Conservation (phyloP, 2,113 vertebrate genomes). For the Cettia cetti region DNA sequence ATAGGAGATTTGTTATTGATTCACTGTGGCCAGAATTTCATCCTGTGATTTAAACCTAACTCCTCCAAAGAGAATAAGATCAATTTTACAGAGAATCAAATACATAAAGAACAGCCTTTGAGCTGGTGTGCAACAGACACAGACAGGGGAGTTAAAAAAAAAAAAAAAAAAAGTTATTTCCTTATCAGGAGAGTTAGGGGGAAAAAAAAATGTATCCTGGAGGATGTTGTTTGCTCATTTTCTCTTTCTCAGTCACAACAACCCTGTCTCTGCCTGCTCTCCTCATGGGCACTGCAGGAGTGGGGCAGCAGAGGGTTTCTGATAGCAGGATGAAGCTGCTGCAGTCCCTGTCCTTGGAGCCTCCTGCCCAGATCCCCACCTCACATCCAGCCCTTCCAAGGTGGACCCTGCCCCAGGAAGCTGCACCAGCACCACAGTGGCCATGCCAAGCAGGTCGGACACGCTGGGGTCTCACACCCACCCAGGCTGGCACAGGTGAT, state of each 20-base stretch:
- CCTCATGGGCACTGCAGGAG: fast-evolving
- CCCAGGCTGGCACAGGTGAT: neutral
- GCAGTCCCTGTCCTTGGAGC: neutral
- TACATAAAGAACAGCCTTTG: conserved; percentile 58
- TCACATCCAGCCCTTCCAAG: neutral
- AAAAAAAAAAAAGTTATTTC: neutral
- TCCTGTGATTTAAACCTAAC: conserved; percentile 61
- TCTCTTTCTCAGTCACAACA: conserved; percentile 37
- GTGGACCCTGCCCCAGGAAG: fast-evolving
- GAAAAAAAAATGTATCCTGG: neutral
- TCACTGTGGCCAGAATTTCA: conserved; percentile 48
- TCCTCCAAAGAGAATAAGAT: conserved; percentile 66
- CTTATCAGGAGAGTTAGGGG: neutral
- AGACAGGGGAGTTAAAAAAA: neutral
- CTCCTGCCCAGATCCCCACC: no score
- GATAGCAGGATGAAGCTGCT: neutral
- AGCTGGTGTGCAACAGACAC: neutral
- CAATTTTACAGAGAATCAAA: conserved; percentile 62
- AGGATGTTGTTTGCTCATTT: conserved; percentile 33
- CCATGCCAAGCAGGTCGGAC: fast-evolving
- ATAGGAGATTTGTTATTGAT: conserved; percentile 47
- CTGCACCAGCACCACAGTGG: fast-evolving
- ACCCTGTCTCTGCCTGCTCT: neutral
- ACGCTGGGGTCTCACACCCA: fast-evolving
- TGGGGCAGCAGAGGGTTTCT: neutral